Evolutionary conservation across 1,140 invertebrate genomes (phyloP), one percentile per base, ranked within the genome.

Genomic region (Achatina immaculata): DNA sequence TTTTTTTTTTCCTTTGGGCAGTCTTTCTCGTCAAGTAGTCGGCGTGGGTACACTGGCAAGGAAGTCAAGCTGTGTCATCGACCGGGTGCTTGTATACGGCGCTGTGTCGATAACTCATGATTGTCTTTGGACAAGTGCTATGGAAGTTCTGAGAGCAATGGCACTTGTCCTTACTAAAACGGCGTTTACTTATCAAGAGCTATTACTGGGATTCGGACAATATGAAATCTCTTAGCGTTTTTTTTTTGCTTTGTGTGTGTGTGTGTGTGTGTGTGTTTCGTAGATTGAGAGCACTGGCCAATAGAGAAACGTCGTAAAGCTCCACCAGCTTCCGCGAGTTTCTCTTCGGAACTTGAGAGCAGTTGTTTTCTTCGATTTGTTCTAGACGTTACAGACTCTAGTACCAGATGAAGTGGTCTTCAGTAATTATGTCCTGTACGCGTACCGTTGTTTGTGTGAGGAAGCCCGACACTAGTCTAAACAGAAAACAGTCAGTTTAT

Each of bases 171-270:
- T 62, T 9, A 28, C 7, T 62, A 21, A 21, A 31, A 62, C 58
- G 58, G 4, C 58, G 21, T 62, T 62, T 62, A 62, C 31, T 28
- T 62, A 62, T 21, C 21, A 62, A 62, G n/a, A 62, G 28, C 58
- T 28, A 31, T 31, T 62, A 62, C 58, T 62, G 16, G 58, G n/a
- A 6, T 62, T 62, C 58, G 58, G 58, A 62, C 58, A 62, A 62
- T 4, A 31, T 16, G 16, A 31, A 62, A 31, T 19, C 2, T 62
- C n/a, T 62, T 62, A 4, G n/a, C 7, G 58, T 31, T 62, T 62
- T 62, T 62, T 62, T 9, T n/a, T n/a, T n/a, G n/a, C n/a, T n/a
- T n/a, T n/a, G n/a, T n/a, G n/a, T n/a, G n/a, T n/a, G n/a, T n/a
- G n/a, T n/a, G n/a, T n/a, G n/a, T n/a, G n/a, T n/a, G n/a, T n/a